Base-by-base conservation (phyloP, 2,113 vertebrate genomes). In the Bolborhynchus lineola region DNA sequence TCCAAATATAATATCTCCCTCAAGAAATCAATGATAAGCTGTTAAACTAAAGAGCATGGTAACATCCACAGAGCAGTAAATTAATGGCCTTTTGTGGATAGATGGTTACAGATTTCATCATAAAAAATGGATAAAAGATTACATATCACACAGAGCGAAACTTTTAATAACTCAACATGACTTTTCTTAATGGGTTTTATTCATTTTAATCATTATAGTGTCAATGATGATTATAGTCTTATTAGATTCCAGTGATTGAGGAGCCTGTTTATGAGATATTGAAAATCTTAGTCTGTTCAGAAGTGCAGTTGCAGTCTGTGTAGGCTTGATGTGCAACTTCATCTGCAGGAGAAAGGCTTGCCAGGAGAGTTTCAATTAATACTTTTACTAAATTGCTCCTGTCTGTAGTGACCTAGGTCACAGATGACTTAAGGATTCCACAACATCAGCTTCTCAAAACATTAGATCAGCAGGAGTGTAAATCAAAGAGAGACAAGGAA, bases 141-240 rank as follows among this genome's bases (percentile, higher is more conserved):
- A 98, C 97, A 97, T 98, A 98, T 98, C 97, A 96, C 84, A 77
- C 97, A 97, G 98, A 98, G 98, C 97, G 98, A 98, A 99, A 99
- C 99, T 99, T 99, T 99, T 99, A 99, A 99, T 98, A 99, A 98
- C 98, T 98, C 97, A 98, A 99, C 98, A 98, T 99, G 99, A 99
- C 98, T 99, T 99, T 99, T 98, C 98, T 98, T 99, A 99, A 99
- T 99, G 99, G 99, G 98, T 99, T 99, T 99, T 99, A 99, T 99
- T 99, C 99, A 99, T 99, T 99, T 99, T 99, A 98, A 99, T 99
- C 99, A 99, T 99, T 99, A 98, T 98, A 98, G 98, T 99, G 99
- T 99, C 99, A 99, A 99, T 99, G 98, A 99, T 99, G 98, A 99
- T 99, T 99, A 99, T 99, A 99, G 98, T 97, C 98, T 99, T 98